Percentiles rank a stretch among this genome's conserved stretches.
These are phyloP conservation scores for Halcyon chelicuti DNA, from an alignment of 2,797 vertebrate species.

Conservation along the genomic window DNA sequence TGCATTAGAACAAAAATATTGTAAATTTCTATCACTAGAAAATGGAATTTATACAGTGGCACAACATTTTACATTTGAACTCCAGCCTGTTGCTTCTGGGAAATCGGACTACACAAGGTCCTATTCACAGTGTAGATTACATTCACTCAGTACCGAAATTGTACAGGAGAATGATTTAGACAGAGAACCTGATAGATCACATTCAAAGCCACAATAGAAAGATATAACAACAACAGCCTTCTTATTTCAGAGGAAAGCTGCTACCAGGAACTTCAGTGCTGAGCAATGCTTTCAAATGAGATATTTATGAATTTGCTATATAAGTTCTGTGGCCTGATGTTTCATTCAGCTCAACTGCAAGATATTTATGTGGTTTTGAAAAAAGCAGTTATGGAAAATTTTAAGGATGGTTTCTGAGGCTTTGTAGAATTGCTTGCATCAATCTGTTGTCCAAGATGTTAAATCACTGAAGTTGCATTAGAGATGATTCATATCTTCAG, in stretches of 20 bases:
- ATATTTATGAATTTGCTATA: background rate
- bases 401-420: background rate
- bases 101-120: background rate
- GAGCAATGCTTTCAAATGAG: background rate
- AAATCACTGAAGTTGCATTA: background rate
- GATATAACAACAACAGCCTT: background rate
- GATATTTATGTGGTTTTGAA: background rate
- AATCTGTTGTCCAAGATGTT: background rate
- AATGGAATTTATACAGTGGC: background rate
- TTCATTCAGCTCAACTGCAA: background rate
- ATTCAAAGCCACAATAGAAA: background rate
- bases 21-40: background rate
- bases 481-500: slow-evolving; percentile 31
- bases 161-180: background rate
- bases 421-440: background rate
- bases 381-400: background rate
- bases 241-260: background rate
- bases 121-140: background rate
- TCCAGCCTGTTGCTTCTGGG: background rate
- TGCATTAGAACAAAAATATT: background rate
- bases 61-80: background rate
- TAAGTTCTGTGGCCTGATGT: background rate
- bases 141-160: background rate
- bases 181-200: background rate
- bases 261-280: background rate